Evolutionary conservation across 2,888 invertebrate genomes (phyloP).

Genomic region (Operophtera brumata): DNA sequence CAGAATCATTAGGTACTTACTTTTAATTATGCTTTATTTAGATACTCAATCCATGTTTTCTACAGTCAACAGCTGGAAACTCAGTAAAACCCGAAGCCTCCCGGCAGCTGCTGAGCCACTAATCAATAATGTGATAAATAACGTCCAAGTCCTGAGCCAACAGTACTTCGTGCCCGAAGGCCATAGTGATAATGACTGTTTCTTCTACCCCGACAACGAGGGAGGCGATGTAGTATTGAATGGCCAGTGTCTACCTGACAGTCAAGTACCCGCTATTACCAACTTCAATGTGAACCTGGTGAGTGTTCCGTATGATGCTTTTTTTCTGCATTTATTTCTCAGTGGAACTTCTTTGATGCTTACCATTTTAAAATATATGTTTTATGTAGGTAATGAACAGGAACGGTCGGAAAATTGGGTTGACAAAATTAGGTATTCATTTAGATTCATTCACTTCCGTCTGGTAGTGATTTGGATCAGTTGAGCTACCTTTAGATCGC

Average conservation of each 20-base stretch:
- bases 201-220: slow-evolving; percentile 64
- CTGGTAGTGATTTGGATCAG: too few species aligned
- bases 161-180: slow-evolving; percentile 50
- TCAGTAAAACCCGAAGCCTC: slow-evolving; percentile 49
- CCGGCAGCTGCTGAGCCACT: slow-evolving; percentile 28
- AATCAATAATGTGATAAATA: slow-evolving; percentile 45
- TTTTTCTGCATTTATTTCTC: too few species aligned
- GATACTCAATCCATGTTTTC: too few species aligned
- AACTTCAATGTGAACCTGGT: slow-evolving; percentile 42
- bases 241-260: slow-evolving; percentile 53
- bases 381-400: too few species aligned
- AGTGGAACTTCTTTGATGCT: too few species aligned
- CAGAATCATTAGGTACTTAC: too few species aligned
- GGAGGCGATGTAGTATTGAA: slow-evolving; percentile 59
- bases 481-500: too few species aligned
- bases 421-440: too few species aligned
- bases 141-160: slow-evolving; percentile 51
- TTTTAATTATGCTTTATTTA: too few species aligned
- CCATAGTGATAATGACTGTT: slow-evolving; percentile 57
- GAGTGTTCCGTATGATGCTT: neutral
- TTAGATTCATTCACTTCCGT: too few species aligned
- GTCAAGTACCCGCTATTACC: slow-evolving; percentile 40
- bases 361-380: too few species aligned
- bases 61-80: slow-evolving; percentile 63
- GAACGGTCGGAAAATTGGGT: too few species aligned